phyloP scores from a whole-genome alignment of 2,888 invertebrate genomes.

The Leptinotarsa peninsularis region DNA sequence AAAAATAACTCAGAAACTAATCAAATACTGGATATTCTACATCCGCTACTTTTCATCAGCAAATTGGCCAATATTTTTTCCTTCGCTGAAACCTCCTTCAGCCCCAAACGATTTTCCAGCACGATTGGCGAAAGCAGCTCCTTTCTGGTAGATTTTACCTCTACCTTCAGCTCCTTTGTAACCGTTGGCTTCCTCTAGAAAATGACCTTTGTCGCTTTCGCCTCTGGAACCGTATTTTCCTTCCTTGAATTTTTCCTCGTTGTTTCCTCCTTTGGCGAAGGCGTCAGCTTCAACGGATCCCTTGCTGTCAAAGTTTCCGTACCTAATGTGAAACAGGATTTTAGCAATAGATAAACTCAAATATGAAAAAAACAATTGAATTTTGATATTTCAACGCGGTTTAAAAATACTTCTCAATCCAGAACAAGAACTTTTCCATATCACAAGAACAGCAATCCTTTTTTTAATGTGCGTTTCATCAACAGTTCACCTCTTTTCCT shows the following conservation, averaged over 20 bases:
- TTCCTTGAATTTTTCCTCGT: constrained; percentile 69
- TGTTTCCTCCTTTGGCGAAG: constrained; percentile 70
- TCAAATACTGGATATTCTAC: too few relatives aligned
- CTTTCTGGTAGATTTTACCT: constrained; percentile 69
- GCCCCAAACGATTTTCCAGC: constrained; percentile 62
- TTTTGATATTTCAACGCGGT: too few relatives aligned
- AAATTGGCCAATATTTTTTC: not conserved
- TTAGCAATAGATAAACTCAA: too few relatives aligned
- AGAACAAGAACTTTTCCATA: too few relatives aligned
- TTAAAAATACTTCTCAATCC: too few relatives aligned
- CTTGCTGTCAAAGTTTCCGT: constrained; percentile 69
- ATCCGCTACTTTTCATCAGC: not conserved
- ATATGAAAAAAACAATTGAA: too few relatives aligned
- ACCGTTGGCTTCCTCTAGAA: constrained; percentile 66
- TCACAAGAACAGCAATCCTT: too few relatives aligned
- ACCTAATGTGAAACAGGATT: constrained; percentile 13
- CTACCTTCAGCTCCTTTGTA: constrained; percentile 72
- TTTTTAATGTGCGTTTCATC: too few relatives aligned
- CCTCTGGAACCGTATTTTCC: constrained; percentile 71
- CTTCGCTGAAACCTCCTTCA: not conserved
- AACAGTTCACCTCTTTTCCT: too few relatives aligned
- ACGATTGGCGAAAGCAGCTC: constrained; percentile 70
- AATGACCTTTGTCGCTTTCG: constrained; percentile 69
- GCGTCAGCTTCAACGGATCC: constrained; percentile 71
- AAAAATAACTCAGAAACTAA: too few relatives aligned